These are phyloP conservation scores for Ornithoptera alexandrae DNA, from an alignment of 2,888 invertebrate genomes.

Conservation along the genomic window DNA sequence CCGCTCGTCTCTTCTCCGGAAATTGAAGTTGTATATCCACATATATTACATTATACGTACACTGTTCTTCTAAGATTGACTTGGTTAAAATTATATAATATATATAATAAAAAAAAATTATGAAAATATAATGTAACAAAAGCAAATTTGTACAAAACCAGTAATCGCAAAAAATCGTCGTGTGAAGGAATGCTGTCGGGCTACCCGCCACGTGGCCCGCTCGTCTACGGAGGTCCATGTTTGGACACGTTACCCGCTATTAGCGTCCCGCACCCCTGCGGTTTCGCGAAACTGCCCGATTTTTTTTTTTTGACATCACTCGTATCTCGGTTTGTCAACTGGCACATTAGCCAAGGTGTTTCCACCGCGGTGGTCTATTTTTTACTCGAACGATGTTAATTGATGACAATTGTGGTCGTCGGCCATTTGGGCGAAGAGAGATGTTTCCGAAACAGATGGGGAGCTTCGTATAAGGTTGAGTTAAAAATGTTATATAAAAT, in stretches of 20 bases:
- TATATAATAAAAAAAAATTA: background rate
- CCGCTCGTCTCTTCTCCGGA: too few relatives aligned
- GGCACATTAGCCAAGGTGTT: conserved; percentile 76
- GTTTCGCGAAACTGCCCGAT: conserved; percentile 56
- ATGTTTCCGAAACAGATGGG: conserved; percentile 71
- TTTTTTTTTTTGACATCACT: conserved; percentile 43
- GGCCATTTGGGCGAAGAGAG: conserved; percentile 67
- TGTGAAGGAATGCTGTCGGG: background rate
- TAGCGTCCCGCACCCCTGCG: conserved; percentile 61
- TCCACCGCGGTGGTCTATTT: conserved; percentile 66
- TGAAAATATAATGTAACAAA: background rate
- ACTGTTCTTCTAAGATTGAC: too few relatives aligned
- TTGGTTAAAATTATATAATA: too few relatives aligned
- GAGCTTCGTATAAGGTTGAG: background rate
- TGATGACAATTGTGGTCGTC: conserved; percentile 76
- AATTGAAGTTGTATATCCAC: too few relatives aligned
- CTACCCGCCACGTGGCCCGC: conserved; percentile 49
- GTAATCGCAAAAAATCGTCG: conserved; percentile 14
- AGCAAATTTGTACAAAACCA: background rate
- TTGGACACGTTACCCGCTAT: conserved; percentile 63
- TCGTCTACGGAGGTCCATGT: conserved; percentile 60
- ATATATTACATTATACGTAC: too few relatives aligned
- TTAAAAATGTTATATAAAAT: background rate
- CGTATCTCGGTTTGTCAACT: conserved; percentile 69
- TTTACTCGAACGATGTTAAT: conserved; percentile 68